phyloP scores from a whole-genome alignment of 2,113 vertebrate genomes.

The Collichthys lucidus region DNA sequence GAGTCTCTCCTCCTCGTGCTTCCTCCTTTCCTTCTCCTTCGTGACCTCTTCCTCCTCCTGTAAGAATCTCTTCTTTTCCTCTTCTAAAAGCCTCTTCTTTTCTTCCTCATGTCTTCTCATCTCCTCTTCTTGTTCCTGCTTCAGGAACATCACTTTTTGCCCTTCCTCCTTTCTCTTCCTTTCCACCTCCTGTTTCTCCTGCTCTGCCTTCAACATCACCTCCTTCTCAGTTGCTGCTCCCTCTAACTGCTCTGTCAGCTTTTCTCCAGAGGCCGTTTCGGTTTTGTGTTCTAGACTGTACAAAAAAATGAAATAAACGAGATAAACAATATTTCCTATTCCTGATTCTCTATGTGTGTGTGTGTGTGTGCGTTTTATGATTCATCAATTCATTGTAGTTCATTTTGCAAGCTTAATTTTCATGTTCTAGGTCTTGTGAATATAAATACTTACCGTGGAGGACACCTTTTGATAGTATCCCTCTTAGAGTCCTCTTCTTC shows the following conservation, averaged over 20 bases:
- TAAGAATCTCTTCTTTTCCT: constrained; percentile 70
- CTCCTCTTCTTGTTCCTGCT: constrained; percentile 40
- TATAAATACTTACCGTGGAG: constrained; percentile 70
- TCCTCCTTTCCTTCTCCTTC: constrained; percentile 61
- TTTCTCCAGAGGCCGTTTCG: constrained; percentile 52
- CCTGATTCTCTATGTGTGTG: constrained; percentile 20
- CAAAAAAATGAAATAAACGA: constrained; percentile 39
- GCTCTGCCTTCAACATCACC: constrained; percentile 28
- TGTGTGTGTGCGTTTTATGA: constrained; percentile 26
- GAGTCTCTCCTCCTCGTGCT: constrained; percentile 57
- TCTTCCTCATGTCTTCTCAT: constrained; percentile 62
- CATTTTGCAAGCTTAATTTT: neutral
- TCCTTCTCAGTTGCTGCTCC: constrained; percentile 32
- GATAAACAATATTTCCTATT: constrained; percentile 70
- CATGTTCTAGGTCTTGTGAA: neutral
- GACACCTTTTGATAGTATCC: constrained; percentile 79
- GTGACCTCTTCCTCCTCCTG: constrained; percentile 58
- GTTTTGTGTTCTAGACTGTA: constrained; percentile 75
- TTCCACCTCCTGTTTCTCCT: constrained; percentile 48
- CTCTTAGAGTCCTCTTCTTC: constrained; percentile 70
- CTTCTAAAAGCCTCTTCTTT: constrained; percentile 64
- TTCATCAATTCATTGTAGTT: constrained; percentile 18
- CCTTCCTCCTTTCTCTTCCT: constrained; percentile 49
- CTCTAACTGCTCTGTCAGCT: constrained; percentile 49
- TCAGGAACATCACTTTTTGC: constrained; percentile 24